A percentile compares a stretch with the other conserved stretches of the same genome.
These are phyloP conservation scores for Aphis gossypii DNA, from an alignment of 1,140 invertebrate species.

Conservation along the genomic window DNA sequence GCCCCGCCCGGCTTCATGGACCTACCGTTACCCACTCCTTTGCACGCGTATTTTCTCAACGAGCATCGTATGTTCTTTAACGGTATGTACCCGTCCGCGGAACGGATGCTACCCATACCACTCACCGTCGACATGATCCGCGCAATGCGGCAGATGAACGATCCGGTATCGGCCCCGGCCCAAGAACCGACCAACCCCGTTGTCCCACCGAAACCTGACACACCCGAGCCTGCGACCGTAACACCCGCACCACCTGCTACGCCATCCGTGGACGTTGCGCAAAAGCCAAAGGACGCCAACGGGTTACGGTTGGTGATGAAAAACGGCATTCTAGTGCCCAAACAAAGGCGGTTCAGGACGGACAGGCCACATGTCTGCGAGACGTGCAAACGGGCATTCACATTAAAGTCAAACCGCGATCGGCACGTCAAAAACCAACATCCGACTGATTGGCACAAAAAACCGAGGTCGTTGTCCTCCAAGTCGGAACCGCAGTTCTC, in stretches of 20 bases:
- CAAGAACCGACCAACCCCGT: neutral
- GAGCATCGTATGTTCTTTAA: slow-evolving; percentile 53
- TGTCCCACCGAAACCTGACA: neutral
- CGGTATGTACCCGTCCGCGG: slow-evolving; percentile 39
- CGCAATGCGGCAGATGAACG: slow-evolving; percentile 59
- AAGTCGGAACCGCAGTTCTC: slow-evolving; percentile 40
- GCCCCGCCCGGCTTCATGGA: slow-evolving; percentile 60
- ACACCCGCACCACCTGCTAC: neutral
- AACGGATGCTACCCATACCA: slow-evolving; percentile 57
- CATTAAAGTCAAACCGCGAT: slow-evolving; percentile 91
- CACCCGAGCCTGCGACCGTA: slow-evolving; percentile 14
- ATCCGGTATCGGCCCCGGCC: neutral
- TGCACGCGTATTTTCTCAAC: slow-evolving; percentile 50
- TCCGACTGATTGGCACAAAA: slow-evolving; percentile 84
- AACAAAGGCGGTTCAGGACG: slow-evolving; percentile 87
- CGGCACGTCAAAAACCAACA: slow-evolving; percentile 93
- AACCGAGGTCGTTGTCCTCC: slow-evolving; percentile 65
- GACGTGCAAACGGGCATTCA: slow-evolving; percentile 87
- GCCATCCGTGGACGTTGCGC: neutral
- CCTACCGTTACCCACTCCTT: slow-evolving; percentile 24
- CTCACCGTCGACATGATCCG: slow-evolving; percentile 59
- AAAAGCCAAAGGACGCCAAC: slow-evolving; percentile 64
- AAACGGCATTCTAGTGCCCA: slow-evolving; percentile 86
- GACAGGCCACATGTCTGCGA: slow-evolving; percentile 89
- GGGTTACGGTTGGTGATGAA: slow-evolving; percentile 86